A percentile compares a stretch with the other conserved stretches of the same genome.
Evolutionary conservation across 2,888 invertebrate genomes (phyloP).

Genomic region (Flabesymbios commensalis): DNA sequence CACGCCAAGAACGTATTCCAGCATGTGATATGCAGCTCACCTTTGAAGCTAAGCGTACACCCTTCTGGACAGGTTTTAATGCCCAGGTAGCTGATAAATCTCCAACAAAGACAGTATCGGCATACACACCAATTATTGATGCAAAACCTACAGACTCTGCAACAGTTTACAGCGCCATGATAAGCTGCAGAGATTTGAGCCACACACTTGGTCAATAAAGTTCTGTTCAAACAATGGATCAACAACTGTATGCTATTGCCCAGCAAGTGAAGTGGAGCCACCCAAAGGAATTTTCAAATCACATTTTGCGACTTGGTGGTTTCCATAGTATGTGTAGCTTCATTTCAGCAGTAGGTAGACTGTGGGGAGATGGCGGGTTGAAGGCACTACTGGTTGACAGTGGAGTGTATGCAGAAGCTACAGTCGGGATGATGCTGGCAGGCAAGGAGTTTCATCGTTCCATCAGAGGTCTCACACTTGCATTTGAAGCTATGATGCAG

Average conservation of each 20-base stretch:
- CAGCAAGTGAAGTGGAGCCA: constrained; percentile 10
- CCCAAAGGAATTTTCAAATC: neutral
- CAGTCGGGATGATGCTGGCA: constrained; percentile 1
- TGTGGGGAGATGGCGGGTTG: constrained; percentile 15
- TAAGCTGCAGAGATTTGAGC: constrained; percentile 7
- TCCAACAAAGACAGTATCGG: neutral
- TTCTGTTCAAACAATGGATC: constrained; percentile 11
- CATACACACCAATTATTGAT: constrained; percentile 8
- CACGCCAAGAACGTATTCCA: no score
- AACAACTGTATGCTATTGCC: constrained; percentile 3
- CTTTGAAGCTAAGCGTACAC: neutral
- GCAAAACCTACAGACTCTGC: constrained; percentile 9
- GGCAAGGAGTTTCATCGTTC: constrained; percentile 7
- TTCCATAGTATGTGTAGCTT: constrained; percentile 1
- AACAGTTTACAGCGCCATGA: constrained; percentile 1
- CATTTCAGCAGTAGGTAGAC: constrained; percentile 1
- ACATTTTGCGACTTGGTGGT: constrained; percentile 1
- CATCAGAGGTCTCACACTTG: neutral
- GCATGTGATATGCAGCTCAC: no score
- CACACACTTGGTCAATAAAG: neutral
- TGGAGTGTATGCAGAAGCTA: constrained; percentile 7
- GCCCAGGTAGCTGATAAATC: neutral
- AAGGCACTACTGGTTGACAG: constrained; percentile 8
- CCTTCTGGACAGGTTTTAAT: constrained; percentile 12
- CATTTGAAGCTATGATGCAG: constrained; percentile 5